These are phyloP conservation scores for Pholis gunnellus DNA, from an alignment of 2,113 vertebrate species.

Conservation along the genomic window DNA sequence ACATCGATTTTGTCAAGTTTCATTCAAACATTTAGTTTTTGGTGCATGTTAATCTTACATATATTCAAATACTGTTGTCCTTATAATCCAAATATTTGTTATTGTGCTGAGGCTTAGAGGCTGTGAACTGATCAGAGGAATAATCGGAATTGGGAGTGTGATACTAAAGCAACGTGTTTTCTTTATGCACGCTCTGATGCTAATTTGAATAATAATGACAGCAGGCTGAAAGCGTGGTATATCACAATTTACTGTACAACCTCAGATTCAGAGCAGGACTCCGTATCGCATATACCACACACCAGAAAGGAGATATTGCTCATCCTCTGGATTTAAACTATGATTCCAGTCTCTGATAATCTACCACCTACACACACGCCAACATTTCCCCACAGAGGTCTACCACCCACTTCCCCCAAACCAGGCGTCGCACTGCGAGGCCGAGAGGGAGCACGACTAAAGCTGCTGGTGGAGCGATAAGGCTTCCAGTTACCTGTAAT, in stretches of 20 bases:
- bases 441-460: conserved; percentile 46
- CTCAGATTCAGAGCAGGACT: not conserved
- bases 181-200: not conserved
- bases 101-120: not conserved
- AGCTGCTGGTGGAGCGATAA: conserved; percentile 55
- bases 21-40: no score
- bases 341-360: conserved; percentile 50
- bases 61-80: not conserved
- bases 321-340: conserved; percentile 48
- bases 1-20: not conserved
- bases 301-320: conserved; percentile 35
- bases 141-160: not conserved
- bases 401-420: conserved; percentile 57
- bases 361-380: conserved; percentile 25
- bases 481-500: conserved; percentile 54
- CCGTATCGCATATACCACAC: not conserved
- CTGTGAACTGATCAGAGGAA: not conserved
- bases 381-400: conserved; percentile 52
- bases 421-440: conserved; percentile 28
- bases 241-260: not conserved
- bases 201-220: conserved; percentile 12
- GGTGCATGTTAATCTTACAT: no score
- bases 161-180: not conserved
- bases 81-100: not conserved
- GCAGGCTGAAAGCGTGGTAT: not conserved